Evolutionary conservation across 1,140 invertebrate genomes (phyloP), one percentile per base, ranked within the genome.

Genomic region (Doryteuthis pealeii): DNA sequence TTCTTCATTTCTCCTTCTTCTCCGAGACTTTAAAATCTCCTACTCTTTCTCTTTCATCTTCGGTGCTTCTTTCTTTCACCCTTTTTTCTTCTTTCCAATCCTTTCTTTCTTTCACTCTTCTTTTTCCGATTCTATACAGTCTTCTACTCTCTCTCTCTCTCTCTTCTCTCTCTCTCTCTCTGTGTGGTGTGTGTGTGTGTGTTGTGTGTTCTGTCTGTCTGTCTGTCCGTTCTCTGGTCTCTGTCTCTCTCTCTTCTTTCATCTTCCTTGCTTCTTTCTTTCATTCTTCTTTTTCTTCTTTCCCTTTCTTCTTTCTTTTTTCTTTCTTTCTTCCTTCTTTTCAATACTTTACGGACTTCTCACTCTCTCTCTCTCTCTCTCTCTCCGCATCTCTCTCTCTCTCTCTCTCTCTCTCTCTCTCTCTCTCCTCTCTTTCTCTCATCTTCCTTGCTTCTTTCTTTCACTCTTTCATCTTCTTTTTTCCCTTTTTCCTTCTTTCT

Each of bases 351-450:
- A 49, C 45, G 12, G 45, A 49, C 45, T 49, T 49, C 45, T 49
- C 45, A 14, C 45, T 49, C 45, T 49, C 45, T 49, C 45, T 49
- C 45, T 49, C 45, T 49, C 45, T 49, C 45, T 49, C 45, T 49
- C 45, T 49, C 45, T 49, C 45, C 18, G 8, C 18, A 8, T 49
- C 45, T 49, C 45, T 49, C 45, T 49, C 45, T 49, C 45, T 49
- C 45, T 49, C 45, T 49, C 45, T 49, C 45, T 49, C 45, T 49
- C 45, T 49, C 45, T 49, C 45, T 49, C 45, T 49, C 45, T 49
- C 45, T 49, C 45, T 49, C 18, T 49, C 45, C 45, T 18, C 18
- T 18, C 18, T 18, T 49, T 18, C 18, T 18, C 18, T 18, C 18
- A 8, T 18, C 18, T 49, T 18, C 18, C 45, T 49, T 18, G 8